Evolutionary conservation across 1,140 invertebrate species (phyloP), one percentile per base, ranked within the genome.

Genomic region (Cryptotermes secundus): DNA sequence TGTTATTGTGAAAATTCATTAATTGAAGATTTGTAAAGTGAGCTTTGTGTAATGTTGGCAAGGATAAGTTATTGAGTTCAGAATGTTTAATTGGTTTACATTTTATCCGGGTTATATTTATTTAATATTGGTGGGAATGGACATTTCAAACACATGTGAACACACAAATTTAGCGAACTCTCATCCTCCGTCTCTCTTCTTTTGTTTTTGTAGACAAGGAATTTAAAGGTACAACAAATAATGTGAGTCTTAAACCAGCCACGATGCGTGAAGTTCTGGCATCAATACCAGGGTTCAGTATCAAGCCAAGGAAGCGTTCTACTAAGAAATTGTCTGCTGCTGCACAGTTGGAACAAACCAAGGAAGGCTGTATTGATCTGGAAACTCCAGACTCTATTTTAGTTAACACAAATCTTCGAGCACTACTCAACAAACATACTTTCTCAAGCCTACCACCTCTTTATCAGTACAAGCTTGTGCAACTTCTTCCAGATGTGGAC

Each of bases 361-460:
- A 96, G 90, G 96, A 98, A 91, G 97, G 97, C 59, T 96, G 96
- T 88, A 96, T 99, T 86, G 97, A 99, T 91, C 91, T 99, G 87
- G 97, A 98, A 91, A 98, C 97, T 49, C 97, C 98, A n/a, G 97
- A 98, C 88, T 99, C 97, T 80, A 97, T 99, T 87, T 92, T 99
- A 87, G 96, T 97, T 34, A 96, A 97, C 87, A 97, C 96, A 3
- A 98, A 98, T 91, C 92, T 99, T 82, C 92, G 97, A 88, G 93
- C 95, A 82, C 91, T 99, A 84, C 90, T 99, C 65, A 96, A 96
- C 89, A 97, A 96, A 89, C 95, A 97, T 87, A 98, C 97, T 49
- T 99, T 99, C 91, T 93, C 94, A 86, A 91, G 94, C 84, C 92
- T 99, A 86, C 97, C 98, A 49, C 92, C 95, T 35, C 90, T 96